Percentiles rank a stretch among this genome's conserved stretches.
phyloP scores from a whole-genome alignment of 2,113 vertebrate species.

The Mohoua ochrocephala region DNA sequence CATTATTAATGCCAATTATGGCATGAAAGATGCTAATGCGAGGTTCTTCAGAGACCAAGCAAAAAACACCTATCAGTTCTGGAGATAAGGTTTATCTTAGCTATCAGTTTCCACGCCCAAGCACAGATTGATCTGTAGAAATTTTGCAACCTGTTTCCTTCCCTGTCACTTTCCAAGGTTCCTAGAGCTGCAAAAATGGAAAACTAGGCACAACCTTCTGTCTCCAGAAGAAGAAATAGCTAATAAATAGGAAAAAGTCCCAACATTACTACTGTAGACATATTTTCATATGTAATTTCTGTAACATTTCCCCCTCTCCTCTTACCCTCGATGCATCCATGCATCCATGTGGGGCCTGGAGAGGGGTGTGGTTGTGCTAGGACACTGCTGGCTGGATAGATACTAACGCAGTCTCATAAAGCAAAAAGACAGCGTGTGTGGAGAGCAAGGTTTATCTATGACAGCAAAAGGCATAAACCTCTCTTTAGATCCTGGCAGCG shows the following conservation, averaged over 20 bases:
- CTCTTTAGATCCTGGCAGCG: neutral
- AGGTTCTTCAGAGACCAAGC: neutral
- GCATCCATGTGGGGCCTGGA: neutral
- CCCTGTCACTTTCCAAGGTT: neutral
- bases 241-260: neutral
- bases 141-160: neutral
- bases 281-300: neutral
- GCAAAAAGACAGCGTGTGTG: neutral
- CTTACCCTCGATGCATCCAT: neutral
- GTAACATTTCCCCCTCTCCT: neutral
- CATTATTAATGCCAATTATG: conserved; percentile 32
- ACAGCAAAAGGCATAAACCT: neutral
- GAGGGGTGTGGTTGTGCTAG: neutral
- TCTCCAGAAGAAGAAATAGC: neutral
- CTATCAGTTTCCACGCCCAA: neutral
- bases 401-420: neutral
- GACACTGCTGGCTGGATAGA: neutral
- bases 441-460: neutral
- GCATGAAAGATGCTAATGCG: conserved; percentile 3
- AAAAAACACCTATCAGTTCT: neutral
- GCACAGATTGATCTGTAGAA: neutral
- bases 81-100: neutral
- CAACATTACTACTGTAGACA: neutral
- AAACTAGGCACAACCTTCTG: neutral
- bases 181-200: neutral